Percentiles rank a stretch among this genome's conserved stretches.
These are phyloP conservation scores for Oxytorus armatus DNA, from an alignment of 2,888 invertebrate species.

Conservation along the genomic window DNA sequence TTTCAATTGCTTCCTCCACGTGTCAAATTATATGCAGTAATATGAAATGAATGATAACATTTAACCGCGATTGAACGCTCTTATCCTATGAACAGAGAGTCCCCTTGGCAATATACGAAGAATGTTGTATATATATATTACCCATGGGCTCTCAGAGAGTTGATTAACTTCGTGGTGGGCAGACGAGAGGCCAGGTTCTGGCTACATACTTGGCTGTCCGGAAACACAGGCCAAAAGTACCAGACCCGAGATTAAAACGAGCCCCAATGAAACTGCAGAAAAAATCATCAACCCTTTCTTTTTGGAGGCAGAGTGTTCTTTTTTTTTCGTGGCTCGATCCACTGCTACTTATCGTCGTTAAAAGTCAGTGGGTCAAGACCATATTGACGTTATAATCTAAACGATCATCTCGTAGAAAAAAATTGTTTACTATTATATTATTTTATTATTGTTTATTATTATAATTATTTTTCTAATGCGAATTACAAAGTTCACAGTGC, in stretches of 20 bases:
- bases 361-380: constrained; percentile 9
- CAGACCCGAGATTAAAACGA: constrained; percentile 52
- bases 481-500: too few relatives aligned
- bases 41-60: constrained; percentile 22
- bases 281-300: constrained; percentile 38
- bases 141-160: constrained; percentile 67
- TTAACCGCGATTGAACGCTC: background rate
- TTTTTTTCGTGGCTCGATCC: background rate
- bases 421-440: background rate
- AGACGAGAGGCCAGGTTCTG: constrained; percentile 21
- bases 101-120: constrained; percentile 70
- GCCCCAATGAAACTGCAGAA: constrained; percentile 6
- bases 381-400: background rate
- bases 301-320: constrained; percentile 14
- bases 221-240: constrained; percentile 34
- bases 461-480: too few relatives aligned
- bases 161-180: constrained; percentile 71
- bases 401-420: background rate
- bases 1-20: too few relatives aligned
- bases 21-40: background rate
- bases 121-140: constrained; percentile 62
- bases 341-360: constrained; percentile 1
- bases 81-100: too few relatives aligned
- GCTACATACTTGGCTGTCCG: constrained; percentile 68
- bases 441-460: too few relatives aligned